These are phyloP conservation scores for Lithobates pipiens DNA, from an alignment of 2,797 vertebrate species.

Conservation along the genomic window DNA sequence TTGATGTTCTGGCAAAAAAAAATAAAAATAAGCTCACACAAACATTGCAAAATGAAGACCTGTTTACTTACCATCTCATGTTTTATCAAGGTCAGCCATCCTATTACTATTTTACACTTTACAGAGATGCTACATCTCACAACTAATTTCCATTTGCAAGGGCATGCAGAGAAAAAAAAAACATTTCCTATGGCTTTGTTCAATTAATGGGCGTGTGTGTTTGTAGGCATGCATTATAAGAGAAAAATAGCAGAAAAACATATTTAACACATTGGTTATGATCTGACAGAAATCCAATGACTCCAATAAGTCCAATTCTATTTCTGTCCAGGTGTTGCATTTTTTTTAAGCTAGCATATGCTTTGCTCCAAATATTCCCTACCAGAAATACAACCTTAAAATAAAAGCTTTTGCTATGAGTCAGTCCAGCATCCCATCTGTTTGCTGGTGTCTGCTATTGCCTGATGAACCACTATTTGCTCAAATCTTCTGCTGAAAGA, in stretches of 20 bases:
- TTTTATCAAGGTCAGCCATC: constrained; percentile 31
- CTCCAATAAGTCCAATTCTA: constrained; percentile 32
- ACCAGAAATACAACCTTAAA: constrained; percentile 33
- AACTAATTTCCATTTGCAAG: constrained; percentile 20
- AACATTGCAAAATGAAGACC: constrained; percentile 22
- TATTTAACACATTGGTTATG: constrained; percentile 17
- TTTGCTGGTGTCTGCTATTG: constrained; percentile 13
- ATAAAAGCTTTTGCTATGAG: constrained; percentile 42
- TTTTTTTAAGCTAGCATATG: constrained; percentile 38
- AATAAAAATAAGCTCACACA: constrained; percentile 17
- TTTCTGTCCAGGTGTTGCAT: constrained; percentile 20
- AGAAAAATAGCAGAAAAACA: neutral
- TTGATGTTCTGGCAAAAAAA: constrained; percentile 43
- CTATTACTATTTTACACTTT: constrained; percentile 26
- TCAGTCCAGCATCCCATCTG: constrained; percentile 44
- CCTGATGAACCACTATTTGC: neutral
- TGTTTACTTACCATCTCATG: constrained; percentile 9
- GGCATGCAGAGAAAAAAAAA: neutral
- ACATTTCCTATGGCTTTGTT: neutral
- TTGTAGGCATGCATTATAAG: neutral
- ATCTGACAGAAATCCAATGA: constrained; percentile 30
- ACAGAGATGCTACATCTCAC: constrained; percentile 4
- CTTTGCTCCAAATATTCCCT: constrained; percentile 25
- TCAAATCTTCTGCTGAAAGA: neutral
- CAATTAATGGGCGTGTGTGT: neutral